Evolutionary conservation across 2,113 vertebrate genomes (phyloP), one percentile per base, ranked within the genome.

Genomic region (Catharus fuscescens): DNA sequence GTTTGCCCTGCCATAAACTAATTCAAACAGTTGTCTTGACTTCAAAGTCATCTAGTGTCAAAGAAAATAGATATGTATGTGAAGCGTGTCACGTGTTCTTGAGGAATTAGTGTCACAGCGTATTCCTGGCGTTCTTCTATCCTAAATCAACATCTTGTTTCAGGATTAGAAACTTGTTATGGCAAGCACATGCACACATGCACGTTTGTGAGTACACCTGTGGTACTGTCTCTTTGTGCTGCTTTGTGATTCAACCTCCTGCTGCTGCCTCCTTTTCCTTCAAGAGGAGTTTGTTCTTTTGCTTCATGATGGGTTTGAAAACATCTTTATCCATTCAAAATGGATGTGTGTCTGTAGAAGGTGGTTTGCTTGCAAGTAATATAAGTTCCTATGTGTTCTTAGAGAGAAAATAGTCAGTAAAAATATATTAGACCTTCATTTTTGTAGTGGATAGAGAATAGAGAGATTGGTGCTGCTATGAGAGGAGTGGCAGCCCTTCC

Each of bases 111-210:
- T 36, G 50, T 76, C 73, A 44, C 60, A 62, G 42, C 6, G 8
- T 59, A 17, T 82, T 87, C 32, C 45, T 57, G n/a, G 7, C 21
- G 89, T 71, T 60, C 44, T 31, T 48, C 60, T 44, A 5, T 17
- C 4, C 17, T 71, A 40, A 87, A 69, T 64, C 13, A 20, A 6
- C 2, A 1, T 32, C 84, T 79, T 50, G 29, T 80, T 91, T 53
- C 45, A 50, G 67, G 74, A 42, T 92, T 69, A 86, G 70, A 50
- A 50, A 12, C 32, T 50, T 48, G 57, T 53, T 85, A 25, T 79
- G 69, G 50, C 20, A 26, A 48, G 69, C 40, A 25, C 56, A 4
- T 38, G 59, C 32, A 36, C 12, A 2, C 0, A 0, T 71, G 21
- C 50, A 3, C 0, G 1, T 76, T 25, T 47, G 53, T 71, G 52